Percentiles rank a stretch among this genome's conserved stretches.
Evolutionary conservation across 2,797 vertebrate genomes (phyloP).

Genomic region (Carapus acus): DNA sequence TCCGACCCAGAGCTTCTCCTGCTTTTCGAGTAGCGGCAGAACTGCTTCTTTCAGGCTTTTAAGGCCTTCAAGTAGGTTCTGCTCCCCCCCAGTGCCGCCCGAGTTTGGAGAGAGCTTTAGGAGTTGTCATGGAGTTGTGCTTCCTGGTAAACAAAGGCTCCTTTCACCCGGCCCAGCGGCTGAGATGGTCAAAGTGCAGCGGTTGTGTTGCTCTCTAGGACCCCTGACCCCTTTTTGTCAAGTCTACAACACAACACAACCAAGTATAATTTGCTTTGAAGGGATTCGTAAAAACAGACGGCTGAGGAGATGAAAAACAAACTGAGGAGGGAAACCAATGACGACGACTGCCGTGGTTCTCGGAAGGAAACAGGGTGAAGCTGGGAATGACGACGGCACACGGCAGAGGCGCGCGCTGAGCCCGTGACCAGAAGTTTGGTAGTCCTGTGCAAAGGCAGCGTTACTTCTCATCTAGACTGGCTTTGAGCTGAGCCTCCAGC

Average conservation of each 20-base stretch:
- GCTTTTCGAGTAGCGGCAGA: too few relatives aligned
- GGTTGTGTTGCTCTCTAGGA: slow-evolving; percentile 18
- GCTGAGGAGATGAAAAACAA: slow-evolving; percentile 27
- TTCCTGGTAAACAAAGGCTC: slow-evolving; percentile 63
- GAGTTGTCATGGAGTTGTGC: slow-evolving; percentile 65
- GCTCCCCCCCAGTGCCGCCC: too few relatives aligned
- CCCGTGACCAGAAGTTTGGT: slow-evolving; percentile 30
- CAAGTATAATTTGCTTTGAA: slow-evolving; percentile 24
- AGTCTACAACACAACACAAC: slow-evolving; percentile 29
- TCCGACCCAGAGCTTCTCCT: slow-evolving; percentile 19
- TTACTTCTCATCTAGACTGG: slow-evolving; percentile 87
- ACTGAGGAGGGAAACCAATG: slow-evolving; percentile 21
- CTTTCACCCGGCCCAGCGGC: slow-evolving; percentile 57
- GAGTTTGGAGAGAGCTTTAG: slow-evolving; percentile 49
- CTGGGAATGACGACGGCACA: slow-evolving; percentile 43
- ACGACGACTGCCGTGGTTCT: slow-evolving; percentile 20
- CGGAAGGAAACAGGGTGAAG: slow-evolving; percentile 38
- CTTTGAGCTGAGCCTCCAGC: slow-evolving; percentile 89
- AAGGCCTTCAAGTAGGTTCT: too few relatives aligned
- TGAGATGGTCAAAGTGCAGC: slow-evolving; percentile 21
- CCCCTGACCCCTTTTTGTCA: slow-evolving; percentile 27
- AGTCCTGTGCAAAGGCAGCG: slow-evolving; percentile 10
- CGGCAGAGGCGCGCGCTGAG: slow-evolving; percentile 43
- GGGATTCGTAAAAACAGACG: slow-evolving; percentile 26
- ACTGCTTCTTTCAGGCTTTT: too few relatives aligned